Percentiles rank a stretch among this genome's conserved stretches.
Conservation (phyloP, 2,888 invertebrate species). For the Orthosia cruda region DNA sequence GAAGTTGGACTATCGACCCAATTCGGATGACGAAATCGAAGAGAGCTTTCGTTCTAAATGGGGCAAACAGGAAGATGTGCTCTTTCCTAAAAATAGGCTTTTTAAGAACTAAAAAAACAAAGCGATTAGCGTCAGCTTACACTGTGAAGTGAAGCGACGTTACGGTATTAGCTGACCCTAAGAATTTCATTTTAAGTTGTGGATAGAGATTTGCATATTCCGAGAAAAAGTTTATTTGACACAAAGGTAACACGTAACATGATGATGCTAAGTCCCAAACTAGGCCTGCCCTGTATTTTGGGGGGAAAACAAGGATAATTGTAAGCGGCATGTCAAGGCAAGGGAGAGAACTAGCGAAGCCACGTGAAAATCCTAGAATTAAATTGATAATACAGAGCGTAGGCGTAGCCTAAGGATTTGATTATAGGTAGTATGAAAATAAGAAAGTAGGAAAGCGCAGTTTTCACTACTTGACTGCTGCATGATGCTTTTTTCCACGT, state of each 20-base stretch:
- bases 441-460: neutral
- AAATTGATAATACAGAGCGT: neutral
- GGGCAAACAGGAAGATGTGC: conserved; percentile 23
- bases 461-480: neutral
- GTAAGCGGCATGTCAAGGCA: neutral
- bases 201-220: no score
- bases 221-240: no score
- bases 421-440: neutral
- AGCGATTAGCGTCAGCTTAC: no score
- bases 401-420: neutral
- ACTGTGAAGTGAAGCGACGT: no score
- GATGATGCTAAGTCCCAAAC: no score
- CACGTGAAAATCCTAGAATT: neutral
- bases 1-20: conserved; percentile 36
- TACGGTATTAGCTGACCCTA: no score
- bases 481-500: no score
- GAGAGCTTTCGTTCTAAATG: conserved; percentile 31
- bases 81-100: neutral
- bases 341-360: neutral
- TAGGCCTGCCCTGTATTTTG: no score
- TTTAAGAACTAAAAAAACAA: conserved; percentile 8
- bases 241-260: no score
- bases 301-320: neutral
- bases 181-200: no score
- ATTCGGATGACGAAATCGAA: conserved; percentile 22